These are phyloP conservation scores for Campoplex capitator DNA, from an alignment of 2,888 invertebrate species.

Conservation along the genomic window DNA sequence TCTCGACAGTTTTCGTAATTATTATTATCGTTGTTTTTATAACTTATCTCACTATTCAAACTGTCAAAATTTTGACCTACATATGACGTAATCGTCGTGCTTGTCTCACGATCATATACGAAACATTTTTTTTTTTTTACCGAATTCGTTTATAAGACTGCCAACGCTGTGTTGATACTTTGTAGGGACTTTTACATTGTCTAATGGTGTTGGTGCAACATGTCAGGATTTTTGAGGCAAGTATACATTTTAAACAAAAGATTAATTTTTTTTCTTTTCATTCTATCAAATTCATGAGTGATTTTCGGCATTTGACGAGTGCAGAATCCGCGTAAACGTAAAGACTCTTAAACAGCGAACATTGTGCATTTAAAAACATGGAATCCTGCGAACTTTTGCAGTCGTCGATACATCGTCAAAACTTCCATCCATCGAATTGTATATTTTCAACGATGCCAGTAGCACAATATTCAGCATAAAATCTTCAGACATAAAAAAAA, in stretches of 20 bases:
- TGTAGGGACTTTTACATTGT: constrained; percentile 39
- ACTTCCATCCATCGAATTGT: background rate
- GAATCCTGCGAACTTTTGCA: background rate
- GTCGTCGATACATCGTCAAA: background rate
- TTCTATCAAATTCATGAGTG: background rate
- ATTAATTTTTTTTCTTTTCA: background rate
- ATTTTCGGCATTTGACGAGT: background rate
- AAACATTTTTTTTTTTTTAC: background rate
- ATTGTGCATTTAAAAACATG: background rate
- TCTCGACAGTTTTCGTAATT: background rate
- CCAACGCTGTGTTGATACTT: background rate
- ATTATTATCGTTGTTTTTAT: background rate
- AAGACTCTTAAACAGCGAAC: background rate
- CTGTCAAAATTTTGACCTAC: constrained; percentile 16
- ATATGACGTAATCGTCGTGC: background rate
- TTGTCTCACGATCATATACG: background rate
- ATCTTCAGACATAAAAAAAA: background rate
- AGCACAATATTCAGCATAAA: background rate
- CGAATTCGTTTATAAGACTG: background rate
- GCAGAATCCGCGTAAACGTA: too few species aligned
- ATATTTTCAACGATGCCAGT: background rate
- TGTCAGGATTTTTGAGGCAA: constrained; percentile 67
- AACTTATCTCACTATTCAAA: background rate
- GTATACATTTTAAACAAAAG: background rate
- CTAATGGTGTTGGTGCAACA: constrained; percentile 66